phyloP scores from a whole-genome alignment of 1,140 invertebrate genomes.

The Formica selysi region DNA sequence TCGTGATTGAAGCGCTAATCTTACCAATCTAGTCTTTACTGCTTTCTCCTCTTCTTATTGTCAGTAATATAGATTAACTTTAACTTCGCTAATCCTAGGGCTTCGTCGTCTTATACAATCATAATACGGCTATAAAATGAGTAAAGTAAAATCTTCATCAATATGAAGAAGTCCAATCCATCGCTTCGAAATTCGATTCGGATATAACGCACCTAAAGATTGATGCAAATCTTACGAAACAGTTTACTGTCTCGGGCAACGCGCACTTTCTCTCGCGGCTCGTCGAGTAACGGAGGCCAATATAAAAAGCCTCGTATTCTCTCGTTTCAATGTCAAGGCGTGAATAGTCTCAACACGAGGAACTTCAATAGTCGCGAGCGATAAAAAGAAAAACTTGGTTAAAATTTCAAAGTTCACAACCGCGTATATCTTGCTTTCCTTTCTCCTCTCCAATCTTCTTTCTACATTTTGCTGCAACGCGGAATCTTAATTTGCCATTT shows the following conservation, averaged over 20 bases:
- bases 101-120: constrained; percentile 6
- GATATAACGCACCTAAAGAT: constrained; percentile 14
- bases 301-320: constrained; percentile 5
- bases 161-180: neutral
- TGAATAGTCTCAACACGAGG: neutral
- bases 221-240: constrained; percentile 53
- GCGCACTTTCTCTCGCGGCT: constrained; percentile 35
- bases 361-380: neutral
- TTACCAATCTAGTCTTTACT: neutral
- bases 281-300: neutral
- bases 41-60: constrained; percentile 48
- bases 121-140: neutral
- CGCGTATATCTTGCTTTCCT: neutral
- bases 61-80: constrained; percentile 18
- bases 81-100: neutral
- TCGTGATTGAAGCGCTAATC: constrained; percentile 18
- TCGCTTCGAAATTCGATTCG: constrained; percentile 18
- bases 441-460: neutral
- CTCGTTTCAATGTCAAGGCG: constrained; percentile 55
- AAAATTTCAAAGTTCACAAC: neutral
- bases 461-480: neutral
- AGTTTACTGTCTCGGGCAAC: constrained; percentile 5
- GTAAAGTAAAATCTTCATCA: neutral
- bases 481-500: neutral
- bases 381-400: neutral